Evolutionary conservation across 2,797 vertebrate species (phyloP), one percentile per base, ranked within the genome.

Genomic region (Propithecus perrieri): DNA sequence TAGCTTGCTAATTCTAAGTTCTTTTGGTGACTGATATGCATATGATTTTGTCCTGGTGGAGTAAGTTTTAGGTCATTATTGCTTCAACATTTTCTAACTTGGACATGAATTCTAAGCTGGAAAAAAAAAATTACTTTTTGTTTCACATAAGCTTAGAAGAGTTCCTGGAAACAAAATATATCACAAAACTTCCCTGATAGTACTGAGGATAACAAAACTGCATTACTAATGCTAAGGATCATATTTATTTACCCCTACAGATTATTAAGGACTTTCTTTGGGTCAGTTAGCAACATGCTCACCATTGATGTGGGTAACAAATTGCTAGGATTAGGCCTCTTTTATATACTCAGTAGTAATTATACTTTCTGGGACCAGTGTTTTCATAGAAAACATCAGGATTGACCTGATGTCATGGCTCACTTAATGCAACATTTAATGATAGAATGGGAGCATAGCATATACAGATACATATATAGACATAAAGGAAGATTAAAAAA

Each of bases 11-110:
- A 78, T 71, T 85, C 38, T 46, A 63, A 90, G 18, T 38, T 41
- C 7, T 67, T 74, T 91, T 48, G 28, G 38, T 95, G 53, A 80
- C 41, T 89, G 55, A 79, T n/a, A 83, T 63, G 13, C 12, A 83
- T 93, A 67, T 67, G n/a, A 71, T 35, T 57, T 94, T 92, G 75
- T 50, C n/a, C 57, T 26, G 78, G 46, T 50, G 20, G 63, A 75
- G 97, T 96, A 46, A 35, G 30, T 84, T 79, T 94, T 79, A 94
- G 96, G 72, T 61, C 55, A 92, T 85, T 84, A 65, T 76, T 85
- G 7, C 46, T 78, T 81, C 15, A 65, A 28, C 38, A 55, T 17
- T 87, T 94, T 93, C 24, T 84, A 85, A 89, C 4, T 89, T 57
- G 76, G 22, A 71, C 20, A 69, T 53, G 26, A 85, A 69, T 85